Evolutionary conservation across 2,888 invertebrate species (phyloP).

Genomic region (Lysandra coridon): DNA sequence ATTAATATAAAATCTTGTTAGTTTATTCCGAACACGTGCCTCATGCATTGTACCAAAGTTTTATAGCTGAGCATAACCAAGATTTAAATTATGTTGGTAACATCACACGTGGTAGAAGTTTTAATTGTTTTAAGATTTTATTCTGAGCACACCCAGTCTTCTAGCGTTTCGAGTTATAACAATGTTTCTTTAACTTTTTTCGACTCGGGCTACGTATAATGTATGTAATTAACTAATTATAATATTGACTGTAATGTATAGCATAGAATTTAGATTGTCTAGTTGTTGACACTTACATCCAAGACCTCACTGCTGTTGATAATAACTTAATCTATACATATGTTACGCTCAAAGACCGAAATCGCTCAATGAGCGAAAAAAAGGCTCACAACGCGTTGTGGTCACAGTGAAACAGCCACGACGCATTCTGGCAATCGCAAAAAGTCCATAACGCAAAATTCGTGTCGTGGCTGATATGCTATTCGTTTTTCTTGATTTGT

Average conservation of each 20-base stretch:
- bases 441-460: no score
- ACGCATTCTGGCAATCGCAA: no score
- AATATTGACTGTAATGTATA: no score
- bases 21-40: constrained; percentile 23
- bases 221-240: no score
- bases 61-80: constrained; percentile 12
- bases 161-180: background rate
- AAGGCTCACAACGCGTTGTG: no score
- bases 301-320: background rate
- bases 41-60: constrained; percentile 12
- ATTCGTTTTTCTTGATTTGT: no score
- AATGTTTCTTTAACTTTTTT: background rate
- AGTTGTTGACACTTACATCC: background rate
- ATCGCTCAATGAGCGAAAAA: no score
- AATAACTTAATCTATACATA: no score
- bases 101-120: constrained; percentile 10
- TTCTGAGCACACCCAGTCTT: background rate
- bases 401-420: no score
- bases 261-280: background rate
- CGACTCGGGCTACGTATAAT: no score
- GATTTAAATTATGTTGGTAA: constrained; percentile 28
- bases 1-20: constrained; percentile 22
- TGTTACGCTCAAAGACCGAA: no score
- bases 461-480: no score
- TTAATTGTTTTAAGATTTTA: constrained; percentile 8